phyloP scores from a whole-genome alignment of 2,113 vertebrate species.

The Scortum barcoo region DNA sequence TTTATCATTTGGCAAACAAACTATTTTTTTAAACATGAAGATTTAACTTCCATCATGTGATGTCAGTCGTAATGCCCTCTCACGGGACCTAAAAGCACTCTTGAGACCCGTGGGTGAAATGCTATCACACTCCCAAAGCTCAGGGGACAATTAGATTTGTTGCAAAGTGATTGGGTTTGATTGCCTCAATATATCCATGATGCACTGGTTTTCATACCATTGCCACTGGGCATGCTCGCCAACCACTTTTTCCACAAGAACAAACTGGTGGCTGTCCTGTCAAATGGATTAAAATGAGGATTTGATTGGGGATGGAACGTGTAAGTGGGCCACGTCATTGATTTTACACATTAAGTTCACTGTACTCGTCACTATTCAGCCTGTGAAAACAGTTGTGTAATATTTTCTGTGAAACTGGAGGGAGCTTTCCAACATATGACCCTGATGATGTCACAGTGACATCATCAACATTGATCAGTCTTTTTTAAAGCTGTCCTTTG shows the following conservation, averaged over 20 bases:
- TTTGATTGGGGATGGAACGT: slow-evolving; percentile 21
- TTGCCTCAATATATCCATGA: slow-evolving; percentile 15
- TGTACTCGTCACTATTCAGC: background rate
- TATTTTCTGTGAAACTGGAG: too few relatives aligned
- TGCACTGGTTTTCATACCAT: slow-evolving; percentile 18
- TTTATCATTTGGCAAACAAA: background rate
- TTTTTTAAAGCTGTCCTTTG: too few relatives aligned
- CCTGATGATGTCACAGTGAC: background rate
- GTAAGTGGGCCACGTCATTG: slow-evolving; percentile 19
- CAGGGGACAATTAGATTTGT: background rate
- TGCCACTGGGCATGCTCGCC: background rate
- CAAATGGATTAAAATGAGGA: slow-evolving; percentile 34
- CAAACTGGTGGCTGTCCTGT: slow-evolving; percentile 7
- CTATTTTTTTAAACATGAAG: background rate
- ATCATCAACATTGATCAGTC: too few relatives aligned
- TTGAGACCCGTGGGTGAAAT: background rate
- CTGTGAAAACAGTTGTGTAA: background rate
- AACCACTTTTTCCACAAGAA: slow-evolving; percentile 13
- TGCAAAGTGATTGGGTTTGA: slow-evolving; percentile 39
- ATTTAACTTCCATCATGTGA: background rate
- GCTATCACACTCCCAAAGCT: background rate
- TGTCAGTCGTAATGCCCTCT: background rate
- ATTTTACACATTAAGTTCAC: background rate
- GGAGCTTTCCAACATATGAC: background rate
- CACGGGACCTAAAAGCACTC: background rate